Evolutionary conservation across 2,113 vertebrate species (phyloP), one percentile per base, ranked within the genome.

Genomic region (Apteryx owenii): DNA sequence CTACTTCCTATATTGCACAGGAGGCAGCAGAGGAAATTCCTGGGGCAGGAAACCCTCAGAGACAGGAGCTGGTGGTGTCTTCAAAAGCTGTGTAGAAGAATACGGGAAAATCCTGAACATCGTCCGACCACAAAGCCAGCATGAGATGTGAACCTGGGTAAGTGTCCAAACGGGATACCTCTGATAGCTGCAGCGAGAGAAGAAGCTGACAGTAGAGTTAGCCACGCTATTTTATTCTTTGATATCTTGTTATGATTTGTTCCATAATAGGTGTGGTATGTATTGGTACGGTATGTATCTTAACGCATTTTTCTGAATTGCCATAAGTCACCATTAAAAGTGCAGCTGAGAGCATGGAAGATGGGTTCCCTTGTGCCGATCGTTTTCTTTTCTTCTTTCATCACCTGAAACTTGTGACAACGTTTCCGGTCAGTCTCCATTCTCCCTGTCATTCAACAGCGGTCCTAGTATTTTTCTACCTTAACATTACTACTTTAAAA

Each of bases 111-210:
- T n/a, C 29, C 62, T 85, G 22, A 81, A n/a, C n/a, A 68, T 15
- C 3, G 2, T 1, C 7, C 28, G 33, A 29, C 1, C 12, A 7
- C 36, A 20, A 77, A 85, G 12, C 33, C 3, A 21, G 31, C 13
- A 19, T 16, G 6, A 72, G 77, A 36, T 72, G 23, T 53, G 48
- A 31, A 58, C 66, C 72, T 77, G 6, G 2, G 26, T 71, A 91
- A 23, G 8, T 16, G 15, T 75, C 11, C 51, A 94, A 48, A 62
- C 11, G 0, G 12, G 72, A 4, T 86, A 71, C 56, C 72, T 84
- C 25, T 29, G 23, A 80, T 79, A 81, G 73, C 7, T 66, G 22
- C 5, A 51, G 16, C 21, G 70, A 48, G 3, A n/a, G 18, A 81
- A 61, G 18, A 75, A 40, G 78, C 48, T 73, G 70, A 36, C 36